Base-by-base conservation (phyloP, 2,113 vertebrate genomes). In the Malurus alboscapulatus region DNA sequence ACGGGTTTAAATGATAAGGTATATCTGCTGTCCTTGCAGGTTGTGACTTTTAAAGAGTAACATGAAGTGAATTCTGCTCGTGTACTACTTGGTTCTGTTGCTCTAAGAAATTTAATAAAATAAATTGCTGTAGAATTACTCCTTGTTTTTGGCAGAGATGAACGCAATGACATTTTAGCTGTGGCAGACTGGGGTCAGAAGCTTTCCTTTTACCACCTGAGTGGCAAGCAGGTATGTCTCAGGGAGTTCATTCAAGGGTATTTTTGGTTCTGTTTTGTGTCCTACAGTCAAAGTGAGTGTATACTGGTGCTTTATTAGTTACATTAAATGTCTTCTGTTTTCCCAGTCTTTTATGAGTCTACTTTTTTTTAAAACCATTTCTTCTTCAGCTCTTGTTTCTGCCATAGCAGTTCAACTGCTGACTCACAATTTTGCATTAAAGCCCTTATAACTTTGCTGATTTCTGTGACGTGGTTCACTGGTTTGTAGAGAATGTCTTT, bases 111-210 rank as follows among this genome's bases (percentile, higher is more conserved):
- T 47, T 10, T 58, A 7, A 36, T 42, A 58, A 34, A 58, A 34
- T 72, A 45, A 54, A 34, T 48, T 3, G 1, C 50, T 76, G 30
- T 53, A n/a, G 50, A 58, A 51, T 75, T 67, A 17, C 30, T 65
- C 1, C 3, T 48, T 95, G 96, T 66, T 66, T 92, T 89, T 79
- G 44, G 76, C 95, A 99, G 99, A 97, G 99, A 99, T 94, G 99
- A 99, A 57, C 99, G 98, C 97, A 99, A 99, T 97, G 99, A 99
- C 95, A 98, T 99, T 92, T 97, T 99, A 96, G 99, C 99, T 75
- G 98, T 99, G 89, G 98, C 99, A 96, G 99, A 99, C 94, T 99
- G 99, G 99, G 98, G 99, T 68, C 99, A 99, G 97, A 99, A 98
- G 81, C 98, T 99, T 93, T 99, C 99, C 75, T 99, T 99, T 97